Evolutionary conservation across 2,797 vertebrate genomes (phyloP), one percentile per base, ranked within the genome.

Genomic region (Discoglossus pictus): DNA sequence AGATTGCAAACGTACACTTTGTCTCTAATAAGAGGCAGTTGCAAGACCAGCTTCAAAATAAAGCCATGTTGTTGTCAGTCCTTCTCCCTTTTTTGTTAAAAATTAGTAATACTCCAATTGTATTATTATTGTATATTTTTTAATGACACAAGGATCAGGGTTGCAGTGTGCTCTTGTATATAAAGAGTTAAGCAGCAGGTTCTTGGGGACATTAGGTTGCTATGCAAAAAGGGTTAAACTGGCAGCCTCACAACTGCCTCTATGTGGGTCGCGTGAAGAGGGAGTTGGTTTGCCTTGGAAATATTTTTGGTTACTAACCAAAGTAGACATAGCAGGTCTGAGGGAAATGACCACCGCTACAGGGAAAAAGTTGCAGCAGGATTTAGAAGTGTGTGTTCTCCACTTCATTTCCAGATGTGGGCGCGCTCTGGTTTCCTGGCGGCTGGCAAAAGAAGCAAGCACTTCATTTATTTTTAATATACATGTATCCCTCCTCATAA

Each of bases 361-460:
- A 59, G 68, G 67, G 23, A 64, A 64, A 64, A 64, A 64, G 44
- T 71, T 71, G 68, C 68, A 64, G 36, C 36, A 64, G 52, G 61
- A 42, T 64, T 58, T 63, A 62, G 40, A 51, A 51, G 60, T 71
- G 61, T 71, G 68, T 64, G 68, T 64, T 64, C 68, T 56, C 59
- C 59, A 56, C 51, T 70, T 70, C 23, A 73, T 69, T 72, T 72
- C 24, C 47, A 72, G 23, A 38, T 75, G 7, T 50, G 11, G 69
- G 74, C 48, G 13, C 44, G 20, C 60, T 77, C 43, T 74, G 11
- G 70, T 72, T 78, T 80, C 17, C 52, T 77, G 21, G 18, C 74
- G 47, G 18, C 70, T 68, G 17, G 51, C 23, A 75, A 55, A 62
- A 42, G 1, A 16, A 76, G 39, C 46, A 77, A 67, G 76, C 73